phyloP scores from a whole-genome alignment of 2,113 vertebrate species.

The Fukomys damarensis region DNA sequence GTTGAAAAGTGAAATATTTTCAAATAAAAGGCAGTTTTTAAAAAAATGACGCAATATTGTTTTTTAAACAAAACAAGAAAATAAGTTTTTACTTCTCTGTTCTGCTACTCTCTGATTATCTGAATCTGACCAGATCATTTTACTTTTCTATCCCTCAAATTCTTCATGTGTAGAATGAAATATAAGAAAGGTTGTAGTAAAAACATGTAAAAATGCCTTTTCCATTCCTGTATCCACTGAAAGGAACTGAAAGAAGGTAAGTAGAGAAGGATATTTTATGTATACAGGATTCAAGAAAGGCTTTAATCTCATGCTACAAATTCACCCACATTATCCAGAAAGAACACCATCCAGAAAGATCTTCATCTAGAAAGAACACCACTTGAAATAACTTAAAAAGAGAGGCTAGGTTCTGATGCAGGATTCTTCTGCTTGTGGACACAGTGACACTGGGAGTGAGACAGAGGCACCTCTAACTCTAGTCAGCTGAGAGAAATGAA shows the following conservation, averaged over 20 bases:
- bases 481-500: not conserved
- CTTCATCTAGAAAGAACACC: not conserved
- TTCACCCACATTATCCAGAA: not conserved
- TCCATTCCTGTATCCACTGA: not conserved
- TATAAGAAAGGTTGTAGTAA: not conserved
- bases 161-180: constrained; percentile 40
- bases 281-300: not conserved
- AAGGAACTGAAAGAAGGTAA: not conserved
- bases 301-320: not conserved
- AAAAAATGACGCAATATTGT: not conserved
- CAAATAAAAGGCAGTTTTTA: not conserved
- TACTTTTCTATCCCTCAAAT: not conserved
- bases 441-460: not conserved
- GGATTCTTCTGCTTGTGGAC: not conserved
- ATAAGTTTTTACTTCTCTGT: not conserved
- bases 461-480: not conserved
- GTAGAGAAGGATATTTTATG: not conserved
- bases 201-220: not conserved
- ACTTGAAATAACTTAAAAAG: not conserved
- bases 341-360: not conserved
- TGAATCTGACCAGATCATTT: not conserved
- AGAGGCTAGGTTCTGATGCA: not conserved
- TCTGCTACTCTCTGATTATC: not conserved
- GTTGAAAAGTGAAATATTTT: constrained; percentile 24
- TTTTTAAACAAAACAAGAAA: constrained; percentile 1